Percentiles rank a stretch among this genome's conserved stretches.
phyloP scores from a whole-genome alignment of 2,797 vertebrate genomes.

The Sylvilagus floridanus region DNA sequence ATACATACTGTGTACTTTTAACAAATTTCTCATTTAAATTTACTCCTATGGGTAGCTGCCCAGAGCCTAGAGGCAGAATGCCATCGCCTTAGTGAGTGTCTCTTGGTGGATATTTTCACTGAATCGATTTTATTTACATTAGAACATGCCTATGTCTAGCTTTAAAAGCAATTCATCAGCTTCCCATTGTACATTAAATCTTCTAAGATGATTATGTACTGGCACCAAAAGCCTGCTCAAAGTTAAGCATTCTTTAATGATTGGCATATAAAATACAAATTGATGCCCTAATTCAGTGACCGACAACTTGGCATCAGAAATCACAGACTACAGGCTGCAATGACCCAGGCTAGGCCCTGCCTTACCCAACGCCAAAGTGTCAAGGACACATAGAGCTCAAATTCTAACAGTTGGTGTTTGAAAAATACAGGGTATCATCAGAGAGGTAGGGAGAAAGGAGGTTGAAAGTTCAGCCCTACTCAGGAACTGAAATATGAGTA shows the following conservation, averaged over 20 bases:
- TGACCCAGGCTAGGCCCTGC: not conserved
- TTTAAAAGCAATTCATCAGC: slow-evolving; percentile 62
- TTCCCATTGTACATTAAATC: slow-evolving; percentile 35
- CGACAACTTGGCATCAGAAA: not conserved
- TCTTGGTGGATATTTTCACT: slow-evolving; percentile 51
- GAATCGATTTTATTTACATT: slow-evolving; percentile 55
- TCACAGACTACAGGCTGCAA: not conserved
- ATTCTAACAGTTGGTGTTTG: not conserved
- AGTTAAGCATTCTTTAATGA: slow-evolving; percentile 62
- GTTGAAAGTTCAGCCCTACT: not conserved
- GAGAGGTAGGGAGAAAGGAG: not conserved
- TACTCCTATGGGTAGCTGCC: not conserved
- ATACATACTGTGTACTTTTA: slow-evolving; percentile 67
- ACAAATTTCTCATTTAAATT: slow-evolving; percentile 60
- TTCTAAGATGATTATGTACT: slow-evolving; percentile 55
- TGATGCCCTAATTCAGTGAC: not conserved
- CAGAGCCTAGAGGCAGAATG: not conserved
- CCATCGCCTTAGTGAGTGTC: slow-evolving; percentile 57
- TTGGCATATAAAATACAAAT: slow-evolving; percentile 35
- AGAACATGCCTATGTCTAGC: not conserved
- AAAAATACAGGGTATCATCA: not conserved
- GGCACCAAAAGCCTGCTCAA: not conserved
- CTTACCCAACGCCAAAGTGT: not conserved
- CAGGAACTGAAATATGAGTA: not conserved
- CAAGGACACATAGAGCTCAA: not conserved